phyloP scores from a whole-genome alignment of 2,888 invertebrate species.

The Acleris laterana region DNA sequence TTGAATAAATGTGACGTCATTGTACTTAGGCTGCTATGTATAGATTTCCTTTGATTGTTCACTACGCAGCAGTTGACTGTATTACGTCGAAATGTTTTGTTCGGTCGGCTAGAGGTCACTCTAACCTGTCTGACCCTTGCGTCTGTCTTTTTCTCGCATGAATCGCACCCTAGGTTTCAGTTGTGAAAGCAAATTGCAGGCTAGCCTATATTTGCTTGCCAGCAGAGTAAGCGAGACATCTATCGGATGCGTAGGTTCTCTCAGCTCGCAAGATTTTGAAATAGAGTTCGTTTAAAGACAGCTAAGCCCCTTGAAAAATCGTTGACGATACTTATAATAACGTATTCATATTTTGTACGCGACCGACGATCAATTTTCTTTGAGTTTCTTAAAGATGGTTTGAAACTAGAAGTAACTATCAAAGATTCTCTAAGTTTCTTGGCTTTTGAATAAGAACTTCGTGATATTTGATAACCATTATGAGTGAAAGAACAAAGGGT shows the following conservation, averaged over 20 bases:
- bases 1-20: slow-evolving; percentile 19
- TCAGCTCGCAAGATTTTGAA: background rate
- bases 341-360: slow-evolving; percentile 1
- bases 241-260: background rate
- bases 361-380: slow-evolving; percentile 6
- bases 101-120: slow-evolving; percentile 49
- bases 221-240: slow-evolving; percentile 14
- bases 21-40: slow-evolving; percentile 2
- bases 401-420: no score
- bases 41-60: slow-evolving; percentile 24
- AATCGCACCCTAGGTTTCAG: slow-evolving; percentile 25
- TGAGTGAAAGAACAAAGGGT: no score
- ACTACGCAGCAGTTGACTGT: slow-evolving; percentile 39
- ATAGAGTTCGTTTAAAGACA: slow-evolving; percentile 1
- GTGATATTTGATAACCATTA: no score
- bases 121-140: slow-evolving; percentile 49
- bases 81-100: slow-evolving; percentile 32
- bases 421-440: background rate
- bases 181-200: slow-evolving; percentile 10
- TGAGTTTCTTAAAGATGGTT: background rate
- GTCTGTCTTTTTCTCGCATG: slow-evolving; percentile 32
- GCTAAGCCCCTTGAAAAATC: slow-evolving; percentile 13
- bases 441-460: no score
- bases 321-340: slow-evolving; percentile 9
- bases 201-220: slow-evolving; percentile 7